Evolutionary conservation across 2,113 vertebrate species (phyloP), one percentile per base, ranked within the genome.

Genomic region (Neodontobutis hainanensis): DNA sequence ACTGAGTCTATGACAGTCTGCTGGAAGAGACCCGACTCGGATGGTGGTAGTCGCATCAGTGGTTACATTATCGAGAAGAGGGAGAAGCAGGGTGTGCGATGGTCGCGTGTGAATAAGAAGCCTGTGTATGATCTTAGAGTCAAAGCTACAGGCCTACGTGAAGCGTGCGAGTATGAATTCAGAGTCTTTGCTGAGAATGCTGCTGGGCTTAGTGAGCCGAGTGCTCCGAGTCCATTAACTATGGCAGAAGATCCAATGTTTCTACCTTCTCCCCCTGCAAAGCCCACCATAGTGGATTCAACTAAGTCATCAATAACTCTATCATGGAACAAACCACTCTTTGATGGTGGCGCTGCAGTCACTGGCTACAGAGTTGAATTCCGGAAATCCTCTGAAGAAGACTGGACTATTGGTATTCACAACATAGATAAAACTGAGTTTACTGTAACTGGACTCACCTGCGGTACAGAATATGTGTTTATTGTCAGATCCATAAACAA

Each of bases 101-200:
- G 97, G 97, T 88, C 94, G 51, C 94, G 95, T 73, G 95, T 99
- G 36, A 99, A 98, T 86, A 99, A 98, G 91, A 99, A 96, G 68
- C 93, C 94, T 68, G 96, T 99, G 64, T 99, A 96, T 88, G 97
- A 99, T 85, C 90, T 98, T 58, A 93, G 97, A 89, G 94, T 97
- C 59, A 99, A 99, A 88, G 96, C 96, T 65, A 89, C 93, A 6
- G 93, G 96, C 73, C 93, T 99, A 9, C 93, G 94, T 60, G 93
- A 95, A 65, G 95, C 96, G 76, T 94, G 92, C 76, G 96, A 99
- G 79, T 99, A 99, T 89, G 97, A 99, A 84, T 99, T 96, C 73
- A 93, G 94, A 40, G 96, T 99, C 77, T 95, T 94, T 93, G 96
- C 97, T 77, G 97, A 99, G 89, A 99, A 99, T 79, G 91, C 94